Base-by-base conservation (phyloP, 2,113 vertebrate genomes). In the Semnornis frantzii region DNA sequence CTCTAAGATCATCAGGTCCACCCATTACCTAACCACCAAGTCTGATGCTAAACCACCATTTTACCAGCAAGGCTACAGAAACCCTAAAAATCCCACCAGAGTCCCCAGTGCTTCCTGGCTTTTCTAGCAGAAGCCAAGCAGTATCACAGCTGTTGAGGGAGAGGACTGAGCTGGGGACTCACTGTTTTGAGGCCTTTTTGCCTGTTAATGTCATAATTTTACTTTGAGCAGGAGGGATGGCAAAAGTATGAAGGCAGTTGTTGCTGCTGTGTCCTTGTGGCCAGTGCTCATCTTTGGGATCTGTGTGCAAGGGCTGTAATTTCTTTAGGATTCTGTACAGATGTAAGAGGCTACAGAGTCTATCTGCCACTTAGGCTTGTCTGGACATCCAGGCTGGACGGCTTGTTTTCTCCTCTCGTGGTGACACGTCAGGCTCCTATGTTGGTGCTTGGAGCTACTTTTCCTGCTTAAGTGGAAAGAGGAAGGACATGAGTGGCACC, bases 161-260 rank as follows among this genome's bases (percentile, higher is more conserved):
- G 6, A 28, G 28, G 16, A 30, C 28, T 3, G 3, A 8, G 65
- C 0, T 42, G 8, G 18, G 3, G 2, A 3, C 42, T 42, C 1
- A 5, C 27, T 5, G 1, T 4, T 10, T 39, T 23, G 62, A 15
- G 30, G 24, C 7, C 2, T 33, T 60, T 69, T 30, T 23, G 42
- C 20, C 31, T 60, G 1, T 34, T 16, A 8, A 13, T 16, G 1
- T 17, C 20, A 6, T 33, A 6, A 2, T 6, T 10, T 21, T n/a
- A 2, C 30, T 52, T 34, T 18, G 37, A 42, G 37, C 1, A 4
- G 9, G 50, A 73, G 33, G 31, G 9, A 4, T 13, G 37, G 80
- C 0, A 10, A 34, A 24, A 28, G 10, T 2, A 0, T 1, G 24
- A 64, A 30, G 33, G 68, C 57, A 63, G 57, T 0, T 0, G n/a